These are phyloP conservation scores for Theonella swinhoei DNA, from an alignment of 37 sponge, comb jelly and placozoan genomes.

Conservation along the genomic window DNA sequence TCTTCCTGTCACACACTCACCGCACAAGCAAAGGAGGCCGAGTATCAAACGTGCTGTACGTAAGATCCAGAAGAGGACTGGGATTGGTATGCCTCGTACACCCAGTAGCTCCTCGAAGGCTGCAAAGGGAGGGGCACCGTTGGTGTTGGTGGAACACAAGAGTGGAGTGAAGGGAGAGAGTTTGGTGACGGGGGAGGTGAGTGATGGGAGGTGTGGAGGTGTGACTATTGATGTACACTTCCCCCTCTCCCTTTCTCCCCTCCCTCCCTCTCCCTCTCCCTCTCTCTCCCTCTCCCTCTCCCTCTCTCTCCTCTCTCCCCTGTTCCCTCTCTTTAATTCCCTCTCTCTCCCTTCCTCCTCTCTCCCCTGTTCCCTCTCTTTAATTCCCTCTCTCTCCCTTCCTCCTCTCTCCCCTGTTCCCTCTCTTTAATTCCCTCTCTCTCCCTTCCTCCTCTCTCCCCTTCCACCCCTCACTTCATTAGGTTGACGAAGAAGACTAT, in stretches of 20 bases:
- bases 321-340: too few relatives aligned
- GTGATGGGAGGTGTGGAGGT: not conserved
- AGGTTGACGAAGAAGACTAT: slow-evolving; percentile 36
- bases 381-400: too few relatives aligned
- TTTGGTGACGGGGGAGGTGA: slow-evolving; percentile 38
- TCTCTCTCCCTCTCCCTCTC: not conserved
- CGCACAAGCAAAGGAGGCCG: not conserved
- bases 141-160: slow-evolving; percentile 39
- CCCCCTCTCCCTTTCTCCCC: not conserved
- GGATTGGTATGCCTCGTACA: not conserved
- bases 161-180: slow-evolving; percentile 21
- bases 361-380: too few relatives aligned
- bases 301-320: too few relatives aligned
- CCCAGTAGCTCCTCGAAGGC: not conserved
- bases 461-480: too few relatives aligned
- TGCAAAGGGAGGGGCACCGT: not conserved
- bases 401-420: too few relatives aligned
- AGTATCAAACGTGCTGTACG: not conserved
- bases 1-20: slow-evolving; percentile 1
- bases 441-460: too few relatives aligned
- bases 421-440: too few relatives aligned
- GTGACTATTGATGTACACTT: not conserved
- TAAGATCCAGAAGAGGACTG: not conserved
- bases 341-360: too few relatives aligned
- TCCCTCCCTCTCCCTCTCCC: not conserved